Conservation (phyloP, 2,113 vertebrate species). For the Nycticebus coucang region DNA sequence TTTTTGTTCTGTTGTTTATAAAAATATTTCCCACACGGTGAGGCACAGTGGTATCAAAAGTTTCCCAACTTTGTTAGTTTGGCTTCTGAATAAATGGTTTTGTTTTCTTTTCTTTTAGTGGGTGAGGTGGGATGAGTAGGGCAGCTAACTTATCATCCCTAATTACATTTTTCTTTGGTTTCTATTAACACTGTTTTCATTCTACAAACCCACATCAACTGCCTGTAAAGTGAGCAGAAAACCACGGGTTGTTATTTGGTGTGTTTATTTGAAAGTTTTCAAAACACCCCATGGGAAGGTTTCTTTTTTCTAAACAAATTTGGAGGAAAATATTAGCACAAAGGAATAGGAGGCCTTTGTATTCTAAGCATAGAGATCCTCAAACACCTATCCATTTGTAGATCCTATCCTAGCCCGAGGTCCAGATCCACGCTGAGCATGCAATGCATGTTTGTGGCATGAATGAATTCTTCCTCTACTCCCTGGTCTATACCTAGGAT, state of each 20-base stretch:
- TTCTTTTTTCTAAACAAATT: constrained; percentile 50
- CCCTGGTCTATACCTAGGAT: neutral
- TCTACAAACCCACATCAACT: constrained; percentile 30
- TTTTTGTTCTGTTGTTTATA: neutral
- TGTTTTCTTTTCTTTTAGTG: constrained; percentile 26
- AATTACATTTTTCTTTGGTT: constrained; percentile 64
- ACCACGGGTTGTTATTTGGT: constrained; percentile 1
- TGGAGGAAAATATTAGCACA: constrained; percentile 30
- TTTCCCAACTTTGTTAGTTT: constrained; percentile 39
- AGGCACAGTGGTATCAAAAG: constrained; percentile 23
- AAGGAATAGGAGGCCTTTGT: neutral
- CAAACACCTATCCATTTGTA: neutral
- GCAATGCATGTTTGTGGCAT: neutral
- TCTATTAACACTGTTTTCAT: constrained; percentile 55
- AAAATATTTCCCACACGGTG: neutral
- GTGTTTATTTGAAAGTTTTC: constrained; percentile 50
- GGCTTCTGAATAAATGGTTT: constrained; percentile 23
- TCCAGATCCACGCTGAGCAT: neutral
- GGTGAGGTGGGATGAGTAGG: neutral
- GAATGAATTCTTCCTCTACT: neutral
- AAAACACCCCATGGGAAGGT: constrained; percentile 23
- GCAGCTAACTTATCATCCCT: constrained; percentile 4
- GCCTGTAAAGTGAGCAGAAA: constrained; percentile 58
- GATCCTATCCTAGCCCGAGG: neutral
- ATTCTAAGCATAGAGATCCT: neutral